Percentiles rank a stretch among this genome's conserved stretches.
These are phyloP conservation scores for Microctenopoma stevenorrisi DNA, from an alignment of 2,797 vertebrate species.

Conservation along the genomic window DNA sequence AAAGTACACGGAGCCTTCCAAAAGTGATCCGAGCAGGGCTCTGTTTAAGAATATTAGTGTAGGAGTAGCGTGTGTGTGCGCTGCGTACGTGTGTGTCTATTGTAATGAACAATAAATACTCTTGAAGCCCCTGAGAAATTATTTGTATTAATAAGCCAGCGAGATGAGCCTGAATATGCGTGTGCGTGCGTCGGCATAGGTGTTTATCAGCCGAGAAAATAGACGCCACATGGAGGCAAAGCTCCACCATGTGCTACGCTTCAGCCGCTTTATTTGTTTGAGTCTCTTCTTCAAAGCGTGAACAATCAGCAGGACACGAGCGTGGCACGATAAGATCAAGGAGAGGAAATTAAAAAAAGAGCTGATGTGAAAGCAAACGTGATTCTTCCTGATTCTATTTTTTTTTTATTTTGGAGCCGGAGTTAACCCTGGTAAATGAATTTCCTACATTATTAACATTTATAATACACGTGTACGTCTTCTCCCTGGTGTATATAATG, in stretches of 20 bases:
- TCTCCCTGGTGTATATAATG: not conserved
- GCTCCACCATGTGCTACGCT: conserved; percentile 19
- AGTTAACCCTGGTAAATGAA: conserved; percentile 14
- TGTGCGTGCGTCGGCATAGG: conserved; percentile 33
- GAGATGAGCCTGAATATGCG: conserved; percentile 14
- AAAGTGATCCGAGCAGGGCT: conserved; percentile 36
- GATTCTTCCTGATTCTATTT: conserved; percentile 6
- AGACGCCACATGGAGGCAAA: conserved; percentile 36
- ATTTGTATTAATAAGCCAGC: conserved; percentile 33
- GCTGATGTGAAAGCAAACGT: conserved; percentile 26
- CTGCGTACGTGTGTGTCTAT: conserved; percentile 14
- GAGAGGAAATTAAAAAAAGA: conserved; percentile 49
- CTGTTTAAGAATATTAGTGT: conserved; percentile 45
- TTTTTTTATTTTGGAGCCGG: not conserved
- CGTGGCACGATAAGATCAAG: conserved; percentile 35
- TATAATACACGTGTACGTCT: not conserved
- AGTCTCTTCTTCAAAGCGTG: conserved; percentile 20
- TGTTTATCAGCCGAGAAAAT: conserved; percentile 33
- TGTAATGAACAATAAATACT: conserved; percentile 45
- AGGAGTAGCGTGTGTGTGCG: conserved; percentile 14
- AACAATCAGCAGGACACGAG: conserved; percentile 49
- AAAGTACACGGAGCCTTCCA: conserved; percentile 54
- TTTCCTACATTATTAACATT: conserved; percentile 13
- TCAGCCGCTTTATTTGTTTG: conserved; percentile 25
- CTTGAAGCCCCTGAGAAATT: conserved; percentile 40